phyloP scores from a whole-genome alignment of 2,797 vertebrate species.

The Nannoperca australis region DNA sequence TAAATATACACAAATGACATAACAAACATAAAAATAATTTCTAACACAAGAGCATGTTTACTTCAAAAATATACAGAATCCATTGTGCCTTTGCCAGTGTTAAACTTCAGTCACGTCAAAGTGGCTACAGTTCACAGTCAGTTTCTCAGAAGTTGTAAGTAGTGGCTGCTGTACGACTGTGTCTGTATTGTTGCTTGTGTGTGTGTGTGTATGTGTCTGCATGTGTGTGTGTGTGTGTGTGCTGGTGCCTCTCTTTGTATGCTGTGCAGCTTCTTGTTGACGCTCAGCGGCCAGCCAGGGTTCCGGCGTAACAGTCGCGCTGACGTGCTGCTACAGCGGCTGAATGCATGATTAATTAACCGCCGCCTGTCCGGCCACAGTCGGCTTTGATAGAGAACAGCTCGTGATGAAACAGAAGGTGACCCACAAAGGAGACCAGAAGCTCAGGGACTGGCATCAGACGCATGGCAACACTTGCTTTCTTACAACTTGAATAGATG shows the following conservation, averaged over 20 bases:
- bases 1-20: neutral
- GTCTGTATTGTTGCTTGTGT: conserved; percentile 7
- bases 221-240: conserved; percentile 5
- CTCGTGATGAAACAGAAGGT: conserved; percentile 77
- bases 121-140: neutral
- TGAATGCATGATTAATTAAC: conserved; percentile 80
- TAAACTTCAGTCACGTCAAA: neutral
- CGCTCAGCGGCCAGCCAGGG: conserved; percentile 48
- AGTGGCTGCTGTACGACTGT: conserved; percentile 1
- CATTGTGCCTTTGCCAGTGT: neutral
- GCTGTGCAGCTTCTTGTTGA: conserved; percentile 30
- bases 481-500: conserved; percentile 16
- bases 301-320: conserved; percentile 35
- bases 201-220: conserved; percentile 4
- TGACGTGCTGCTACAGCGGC: conserved; percentile 55
- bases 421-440: conserved; percentile 69
- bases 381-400: conserved; percentile 72
- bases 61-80: neutral
- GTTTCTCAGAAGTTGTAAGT: conserved; percentile 1
- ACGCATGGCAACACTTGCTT: neutral
- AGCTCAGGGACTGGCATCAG: conserved; percentile 56
- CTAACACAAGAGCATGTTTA: neutral
- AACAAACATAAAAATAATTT: neutral
- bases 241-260: conserved; percentile 36
- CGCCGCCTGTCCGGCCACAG: conserved; percentile 58